These are phyloP conservation scores for Lacanobia oleracea DNA, from an alignment of 2,888 invertebrate species.

Conservation along the genomic window DNA sequence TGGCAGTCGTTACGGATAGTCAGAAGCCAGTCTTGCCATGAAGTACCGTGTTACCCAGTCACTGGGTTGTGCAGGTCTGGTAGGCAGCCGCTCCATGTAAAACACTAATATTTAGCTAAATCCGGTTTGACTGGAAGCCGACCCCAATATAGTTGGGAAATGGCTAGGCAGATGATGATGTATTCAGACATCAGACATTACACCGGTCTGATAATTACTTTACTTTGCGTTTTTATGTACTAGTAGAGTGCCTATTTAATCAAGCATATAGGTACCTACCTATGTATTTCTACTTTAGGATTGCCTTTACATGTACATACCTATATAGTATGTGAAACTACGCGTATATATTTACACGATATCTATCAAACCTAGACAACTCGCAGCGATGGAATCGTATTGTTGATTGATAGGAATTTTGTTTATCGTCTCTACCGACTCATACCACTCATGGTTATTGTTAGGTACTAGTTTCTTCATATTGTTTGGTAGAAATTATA, in stretches of 20 bases:
- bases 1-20: too few relatives aligned
- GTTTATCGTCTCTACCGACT: conserved; percentile 39
- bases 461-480: conserved; percentile 10
- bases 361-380: conserved; percentile 45
- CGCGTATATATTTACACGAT: conserved; percentile 21
- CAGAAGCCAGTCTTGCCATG: too few relatives aligned
- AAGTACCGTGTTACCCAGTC: too few relatives aligned
- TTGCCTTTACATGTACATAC: not conserved
- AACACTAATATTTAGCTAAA: too few relatives aligned
- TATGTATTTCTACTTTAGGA: not conserved
- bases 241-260: not conserved
- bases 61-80: too few relatives aligned
- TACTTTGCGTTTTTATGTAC: not conserved
- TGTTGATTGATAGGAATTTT: conserved; percentile 52
- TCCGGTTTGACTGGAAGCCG: too few relatives aligned
- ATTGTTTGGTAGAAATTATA: conserved; percentile 17
- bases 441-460: conserved; percentile 37
- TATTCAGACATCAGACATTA: not conserved
- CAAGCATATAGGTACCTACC: too few relatives aligned
- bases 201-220: not conserved
- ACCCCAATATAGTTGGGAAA: too few relatives aligned
- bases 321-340: not conserved
- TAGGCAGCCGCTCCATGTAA: too few relatives aligned
- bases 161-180: too few relatives aligned
- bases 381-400: conserved; percentile 26